Evolutionary conservation across 2,113 vertebrate species (phyloP), one percentile per base, ranked within the genome.

Genomic region (Leptosomus discolor): DNA sequence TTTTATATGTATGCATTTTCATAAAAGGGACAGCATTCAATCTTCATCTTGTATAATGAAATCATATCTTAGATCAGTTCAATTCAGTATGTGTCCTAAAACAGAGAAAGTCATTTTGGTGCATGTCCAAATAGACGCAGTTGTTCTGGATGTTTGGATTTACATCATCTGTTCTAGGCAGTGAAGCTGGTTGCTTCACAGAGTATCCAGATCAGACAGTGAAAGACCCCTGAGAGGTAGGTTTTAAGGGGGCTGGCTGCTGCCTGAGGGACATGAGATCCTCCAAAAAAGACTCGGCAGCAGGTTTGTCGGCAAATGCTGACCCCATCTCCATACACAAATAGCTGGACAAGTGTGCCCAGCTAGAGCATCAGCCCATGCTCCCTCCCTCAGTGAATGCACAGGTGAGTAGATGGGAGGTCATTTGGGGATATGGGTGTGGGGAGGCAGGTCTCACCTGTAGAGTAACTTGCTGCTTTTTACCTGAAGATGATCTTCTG

Each of bases 91-190:
- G 0, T 32, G 43, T 39, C 15, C 39, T 82, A 63, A 90, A 75
- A 60, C 34, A 1, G 5, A 45, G 36, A 8, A 30, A 8, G 56
- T 60, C 2, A 12, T 85, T 90, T 48, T 67, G 77, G 21, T 50
- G 50, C 15, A 1, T 37, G 19, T 61, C 39, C 0, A 0, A 65
- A 68, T 34, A 41, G 36, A 29, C 0, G 6, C 21, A 16, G 60
- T 93, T 69, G 8, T 60, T 75, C 41, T 57, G 53, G 23, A 5
- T 37, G 19, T 79, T 92, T 73, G 61, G 12, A 15, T 92, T 84
- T 54, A 11, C 7, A 9, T 51, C 17, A 2, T 43, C 16, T 76
- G 3, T 60, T 57, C 15, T 32, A 14, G 29, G 39, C 76, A 65
- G 39, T 11, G 36, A 15, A 51, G 34, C 12, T 36, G 41, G 19